Conservation (phyloP, 1,140 invertebrate species). For the Lasioglossum albipes region DNA sequence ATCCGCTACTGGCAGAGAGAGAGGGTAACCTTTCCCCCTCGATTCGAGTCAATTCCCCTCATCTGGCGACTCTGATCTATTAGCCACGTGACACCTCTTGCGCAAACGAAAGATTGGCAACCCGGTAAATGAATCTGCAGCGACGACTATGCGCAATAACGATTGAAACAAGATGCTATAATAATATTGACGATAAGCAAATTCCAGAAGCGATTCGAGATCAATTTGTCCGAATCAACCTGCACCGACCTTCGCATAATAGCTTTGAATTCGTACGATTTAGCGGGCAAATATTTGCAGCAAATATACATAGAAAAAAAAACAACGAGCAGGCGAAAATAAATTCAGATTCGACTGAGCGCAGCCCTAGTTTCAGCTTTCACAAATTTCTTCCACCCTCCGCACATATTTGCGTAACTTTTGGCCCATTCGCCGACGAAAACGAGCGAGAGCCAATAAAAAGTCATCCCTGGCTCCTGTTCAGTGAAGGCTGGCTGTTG, state of each 20-base stretch:
- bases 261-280: background rate
- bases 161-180: no score
- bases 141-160: no score
- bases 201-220: background rate
- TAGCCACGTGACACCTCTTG: no score
- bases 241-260: background rate
- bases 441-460: slow-evolving; percentile 51
- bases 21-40: no score
- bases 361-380: background rate
- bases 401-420: slow-evolving; percentile 66
- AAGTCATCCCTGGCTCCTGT: slow-evolving; percentile 29
- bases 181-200: background rate
- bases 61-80: no score
- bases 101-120: no score
- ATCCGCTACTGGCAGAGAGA: no score
- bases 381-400: background rate
- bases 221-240: background rate
- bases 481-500: slow-evolving; percentile 44
- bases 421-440: slow-evolving; percentile 46
- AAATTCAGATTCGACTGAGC: background rate
- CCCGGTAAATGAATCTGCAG: no score
- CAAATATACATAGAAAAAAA: background rate
- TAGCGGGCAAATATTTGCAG: background rate
- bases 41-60: no score
- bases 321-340: background rate